Evolutionary conservation across 2,113 vertebrate species (phyloP).

Genomic region (Anhinga anhinga): DNA sequence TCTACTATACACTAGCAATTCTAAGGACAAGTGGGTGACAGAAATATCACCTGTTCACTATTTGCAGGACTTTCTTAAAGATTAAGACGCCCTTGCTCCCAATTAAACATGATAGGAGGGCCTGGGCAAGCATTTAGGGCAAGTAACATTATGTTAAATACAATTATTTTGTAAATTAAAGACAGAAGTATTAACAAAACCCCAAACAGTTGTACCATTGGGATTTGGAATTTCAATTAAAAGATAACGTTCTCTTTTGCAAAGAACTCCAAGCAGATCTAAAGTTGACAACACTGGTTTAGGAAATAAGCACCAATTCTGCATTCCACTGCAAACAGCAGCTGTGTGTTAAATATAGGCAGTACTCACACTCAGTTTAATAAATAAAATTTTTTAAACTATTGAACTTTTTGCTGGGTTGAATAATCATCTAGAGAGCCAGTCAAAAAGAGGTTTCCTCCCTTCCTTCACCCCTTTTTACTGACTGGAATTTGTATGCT

Average conservation of each 20-base stretch:
- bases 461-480: neutral
- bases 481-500: neutral
- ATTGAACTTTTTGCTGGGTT: neutral
- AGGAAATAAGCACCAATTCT: neutral
- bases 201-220: neutral
- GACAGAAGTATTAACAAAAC: neutral
- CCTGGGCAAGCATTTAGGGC: neutral
- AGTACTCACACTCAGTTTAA: neutral
- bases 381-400: neutral
- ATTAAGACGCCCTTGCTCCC: neutral
- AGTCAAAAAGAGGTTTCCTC: neutral
- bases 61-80: neutral
- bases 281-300: neutral
- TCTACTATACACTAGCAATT: neutral
- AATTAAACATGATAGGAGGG: neutral
- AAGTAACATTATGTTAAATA: neutral
- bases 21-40: neutral
- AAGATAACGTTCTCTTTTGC: neutral
- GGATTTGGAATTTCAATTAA: neutral
- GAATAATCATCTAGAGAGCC: neutral
- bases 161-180: conserved; percentile 8
- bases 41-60: neutral
- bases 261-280: neutral
- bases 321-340: neutral
- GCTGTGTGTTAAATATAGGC: neutral